Percentiles rank a stretch among this genome's conserved stretches.
Conservation (phyloP, 2,888 invertebrate genomes). For the Epinotia bilunana region DNA sequence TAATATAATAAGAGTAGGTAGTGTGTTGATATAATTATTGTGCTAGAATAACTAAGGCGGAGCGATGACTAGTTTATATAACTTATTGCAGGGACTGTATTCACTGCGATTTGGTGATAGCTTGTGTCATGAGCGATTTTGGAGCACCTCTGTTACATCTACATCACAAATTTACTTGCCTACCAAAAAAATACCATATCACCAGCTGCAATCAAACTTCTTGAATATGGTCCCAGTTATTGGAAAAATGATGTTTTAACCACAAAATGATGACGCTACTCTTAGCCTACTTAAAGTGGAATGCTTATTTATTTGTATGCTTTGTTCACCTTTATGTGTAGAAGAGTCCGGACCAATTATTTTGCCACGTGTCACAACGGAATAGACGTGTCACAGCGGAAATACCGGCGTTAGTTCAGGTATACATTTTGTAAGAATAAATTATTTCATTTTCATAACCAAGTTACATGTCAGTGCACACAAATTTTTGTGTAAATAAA, state of each 20-base stretch:
- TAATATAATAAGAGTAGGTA: constrained; percentile 39
- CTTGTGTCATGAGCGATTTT: not conserved
- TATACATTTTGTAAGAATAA: too few relatives aligned
- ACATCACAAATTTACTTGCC: not conserved
- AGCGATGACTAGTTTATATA: constrained; percentile 11
- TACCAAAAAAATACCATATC: not conserved
- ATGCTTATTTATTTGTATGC: constrained; percentile 25
- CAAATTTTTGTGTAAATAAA: too few relatives aligned
- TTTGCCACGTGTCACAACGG: not conserved
- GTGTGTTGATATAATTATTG: constrained; percentile 35
- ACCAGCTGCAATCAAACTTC: not conserved
- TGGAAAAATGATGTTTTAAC: not conserved
- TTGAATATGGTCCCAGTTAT: not conserved
- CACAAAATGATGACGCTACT: not conserved
- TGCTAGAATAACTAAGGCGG: constrained; percentile 21
- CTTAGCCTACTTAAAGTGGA: constrained; percentile 25
- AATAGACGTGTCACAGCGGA: not conserved
- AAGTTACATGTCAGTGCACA: too few relatives aligned
- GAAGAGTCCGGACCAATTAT: not conserved
- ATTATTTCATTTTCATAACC: too few relatives aligned
- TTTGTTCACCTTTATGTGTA: not conserved
- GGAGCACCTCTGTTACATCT: not conserved
- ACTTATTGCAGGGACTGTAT: not conserved
- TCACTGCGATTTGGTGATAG: not conserved
- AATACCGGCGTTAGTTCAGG: too few relatives aligned